These are phyloP conservation scores for Ostrea denselamellosa DNA, from an alignment of 1,140 invertebrate species.

Conservation along the genomic window DNA sequence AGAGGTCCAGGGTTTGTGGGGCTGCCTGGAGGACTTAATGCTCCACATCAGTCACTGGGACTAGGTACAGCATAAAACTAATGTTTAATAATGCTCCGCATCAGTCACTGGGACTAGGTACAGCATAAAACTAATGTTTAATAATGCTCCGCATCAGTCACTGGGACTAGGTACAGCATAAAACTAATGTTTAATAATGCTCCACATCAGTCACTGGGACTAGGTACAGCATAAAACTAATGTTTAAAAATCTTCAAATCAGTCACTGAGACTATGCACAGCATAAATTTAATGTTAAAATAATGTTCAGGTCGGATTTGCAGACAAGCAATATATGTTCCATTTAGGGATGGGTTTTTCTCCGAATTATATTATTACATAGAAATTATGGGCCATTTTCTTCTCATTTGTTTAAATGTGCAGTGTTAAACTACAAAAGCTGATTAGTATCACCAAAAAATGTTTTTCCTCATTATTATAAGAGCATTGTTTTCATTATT, in stretches of 20 bases:
- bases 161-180: conserved; percentile 54
- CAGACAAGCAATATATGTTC: too few relatives aligned
- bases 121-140: background rate
- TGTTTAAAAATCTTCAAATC: too few relatives aligned
- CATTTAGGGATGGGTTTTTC: too few relatives aligned
- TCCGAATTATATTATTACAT: too few relatives aligned
- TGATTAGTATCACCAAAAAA: too few relatives aligned
- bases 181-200: conserved; percentile 46
- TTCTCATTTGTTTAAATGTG: too few relatives aligned
- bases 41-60: conserved; percentile 64
- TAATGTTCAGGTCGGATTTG: too few relatives aligned
- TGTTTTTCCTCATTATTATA: too few relatives aligned
- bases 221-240: conserved; percentile 45
- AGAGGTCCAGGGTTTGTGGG: conserved; percentile 50
- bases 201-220: conserved; percentile 62
- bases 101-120: conserved; percentile 59
- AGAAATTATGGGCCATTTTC: too few relatives aligned
- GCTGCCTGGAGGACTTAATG: conserved; percentile 64
- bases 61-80: conserved; percentile 45
- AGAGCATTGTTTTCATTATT: too few relatives aligned
- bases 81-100: conserved; percentile 64
- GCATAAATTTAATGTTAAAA: background rate
- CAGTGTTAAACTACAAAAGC: too few relatives aligned
- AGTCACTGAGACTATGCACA: conserved; percentile 56
- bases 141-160: conserved; percentile 63